A percentile compares a stretch with the other conserved stretches of the same genome.
These are phyloP conservation scores for Pentalonia nigronervosa DNA, from an alignment of 1,140 invertebrate genomes.

Conservation along the genomic window DNA sequence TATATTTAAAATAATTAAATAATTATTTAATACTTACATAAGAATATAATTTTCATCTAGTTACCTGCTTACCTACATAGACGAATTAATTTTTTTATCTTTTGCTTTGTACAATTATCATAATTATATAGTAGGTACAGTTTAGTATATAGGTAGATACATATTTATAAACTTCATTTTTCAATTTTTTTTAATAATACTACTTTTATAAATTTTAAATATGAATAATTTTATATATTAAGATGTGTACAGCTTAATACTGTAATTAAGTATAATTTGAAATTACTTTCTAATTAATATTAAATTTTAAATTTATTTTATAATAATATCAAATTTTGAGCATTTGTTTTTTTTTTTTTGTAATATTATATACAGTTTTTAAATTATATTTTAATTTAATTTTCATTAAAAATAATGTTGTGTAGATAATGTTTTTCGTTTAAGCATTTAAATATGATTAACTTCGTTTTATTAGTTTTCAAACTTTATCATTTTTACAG, in stretches of 20 bases:
- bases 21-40: neutral
- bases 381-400: neutral
- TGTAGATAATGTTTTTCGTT: neutral
- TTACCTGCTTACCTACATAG: too few relatives aligned
- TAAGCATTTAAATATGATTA: neutral
- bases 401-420: neutral
- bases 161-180: neutral
- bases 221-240: neutral
- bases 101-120: neutral
- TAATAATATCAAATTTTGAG: neutral
- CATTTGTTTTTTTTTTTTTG: neutral
- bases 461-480: neutral
- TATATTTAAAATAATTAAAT: neutral
- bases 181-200: neutral
- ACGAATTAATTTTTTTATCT: neutral
- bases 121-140: neutral
- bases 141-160: too few relatives aligned
- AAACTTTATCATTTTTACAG: neutral
- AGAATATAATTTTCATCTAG: neutral
- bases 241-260: neutral
- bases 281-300: neutral
- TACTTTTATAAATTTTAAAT: too few relatives aligned
- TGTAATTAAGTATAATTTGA: neutral
- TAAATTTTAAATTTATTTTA: neutral
- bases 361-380: neutral